phyloP scores from a whole-genome alignment of 2,113 vertebrate species.

The Montifringilla adamsi region DNA sequence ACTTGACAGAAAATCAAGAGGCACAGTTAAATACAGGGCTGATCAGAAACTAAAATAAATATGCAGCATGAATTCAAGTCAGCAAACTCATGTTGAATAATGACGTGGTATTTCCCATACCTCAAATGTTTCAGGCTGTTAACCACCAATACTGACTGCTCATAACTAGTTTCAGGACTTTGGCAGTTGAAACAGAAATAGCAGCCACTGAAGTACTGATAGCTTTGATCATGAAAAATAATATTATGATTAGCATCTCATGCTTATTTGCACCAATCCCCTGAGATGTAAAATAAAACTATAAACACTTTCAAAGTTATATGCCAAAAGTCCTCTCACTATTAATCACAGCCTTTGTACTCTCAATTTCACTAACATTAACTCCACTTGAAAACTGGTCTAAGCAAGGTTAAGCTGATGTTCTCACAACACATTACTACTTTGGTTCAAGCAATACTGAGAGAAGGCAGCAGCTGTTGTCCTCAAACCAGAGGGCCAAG shows the following conservation, averaged over 20 bases:
- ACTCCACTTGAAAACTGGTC: not conserved
- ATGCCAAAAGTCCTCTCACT: not conserved
- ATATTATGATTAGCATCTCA: slow-evolving; percentile 1
- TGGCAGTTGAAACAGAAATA: not conserved
- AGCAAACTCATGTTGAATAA: not conserved
- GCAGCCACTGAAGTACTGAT: not conserved
- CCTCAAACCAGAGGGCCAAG: not conserved
- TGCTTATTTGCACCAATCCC: not conserved
- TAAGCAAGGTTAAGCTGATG: not conserved
- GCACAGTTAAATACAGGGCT: not conserved
- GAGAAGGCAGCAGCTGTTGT: not conserved
- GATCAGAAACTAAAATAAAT: not conserved
- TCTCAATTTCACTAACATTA: not conserved
- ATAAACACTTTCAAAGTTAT: not conserved
- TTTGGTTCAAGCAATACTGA: not conserved
- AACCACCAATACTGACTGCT: not conserved
- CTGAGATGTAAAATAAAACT: not conserved
- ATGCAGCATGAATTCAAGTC: not conserved
- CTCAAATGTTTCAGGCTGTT: not conserved
- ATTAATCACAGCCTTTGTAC: not conserved
- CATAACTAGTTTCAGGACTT: not conserved
- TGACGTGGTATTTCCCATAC: not conserved
- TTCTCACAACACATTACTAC: not conserved
- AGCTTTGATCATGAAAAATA: slow-evolving; percentile 13
- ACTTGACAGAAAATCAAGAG: not conserved